Evolutionary conservation across 2,113 vertebrate species (phyloP).

Genomic region (Clarias gariepinus): DNA sequence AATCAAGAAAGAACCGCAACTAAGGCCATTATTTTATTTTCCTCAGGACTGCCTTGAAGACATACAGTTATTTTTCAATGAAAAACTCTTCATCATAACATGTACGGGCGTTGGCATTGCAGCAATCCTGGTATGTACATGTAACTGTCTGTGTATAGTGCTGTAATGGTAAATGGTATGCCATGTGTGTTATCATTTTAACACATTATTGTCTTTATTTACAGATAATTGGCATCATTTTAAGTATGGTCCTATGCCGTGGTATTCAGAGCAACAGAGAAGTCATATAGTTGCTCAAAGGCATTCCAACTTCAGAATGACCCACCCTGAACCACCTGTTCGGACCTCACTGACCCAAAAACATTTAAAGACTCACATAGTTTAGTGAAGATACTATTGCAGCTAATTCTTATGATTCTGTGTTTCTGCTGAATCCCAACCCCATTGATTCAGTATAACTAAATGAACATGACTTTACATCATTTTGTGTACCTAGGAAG

Average conservation of each 20-base stretch:
- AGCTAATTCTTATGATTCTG: constrained; percentile 5
- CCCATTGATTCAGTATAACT: constrained; percentile 32
- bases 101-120: constrained; percentile 88
- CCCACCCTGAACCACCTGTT: constrained; percentile 16
- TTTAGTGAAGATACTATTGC: constrained; percentile 21
- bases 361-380: constrained; percentile 10
- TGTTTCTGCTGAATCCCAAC: constrained; percentile 9
- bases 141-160: neutral
- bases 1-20: neutral
- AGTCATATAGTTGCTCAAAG: constrained; percentile 77
- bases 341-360: constrained; percentile 21
- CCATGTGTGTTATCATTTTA: neutral
- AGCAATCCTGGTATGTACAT: constrained; percentile 85
- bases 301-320: neutral
- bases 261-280: constrained; percentile 90
- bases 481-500: neutral
- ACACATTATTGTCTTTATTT: constrained; percentile 33
- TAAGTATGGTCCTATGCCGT: constrained; percentile 98
- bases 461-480: constrained; percentile 18
- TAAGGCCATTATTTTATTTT: neutral
- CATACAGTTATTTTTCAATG: constrained; percentile 80
- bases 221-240: constrained; percentile 94
- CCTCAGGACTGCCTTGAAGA: constrained; percentile 82
- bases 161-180: neutral
- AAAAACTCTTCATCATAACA: constrained; percentile 85